Base-by-base conservation (phyloP, 1,140 invertebrate species). In the Lepidurus couesii region DNA sequence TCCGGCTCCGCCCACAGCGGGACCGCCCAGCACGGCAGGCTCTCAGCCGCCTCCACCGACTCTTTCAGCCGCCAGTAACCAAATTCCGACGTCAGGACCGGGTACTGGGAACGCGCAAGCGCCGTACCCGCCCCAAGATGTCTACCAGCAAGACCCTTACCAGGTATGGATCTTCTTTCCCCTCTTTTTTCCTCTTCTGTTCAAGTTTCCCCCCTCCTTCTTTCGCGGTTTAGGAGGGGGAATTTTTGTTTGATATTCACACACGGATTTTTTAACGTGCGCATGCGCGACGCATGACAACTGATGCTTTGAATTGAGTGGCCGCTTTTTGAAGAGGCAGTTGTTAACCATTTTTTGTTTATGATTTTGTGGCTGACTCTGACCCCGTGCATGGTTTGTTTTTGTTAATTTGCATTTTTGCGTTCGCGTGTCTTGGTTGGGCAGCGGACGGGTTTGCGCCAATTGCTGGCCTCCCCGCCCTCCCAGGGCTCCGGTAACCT, bases 1-100 rank as follows among this genome's bases (percentile, higher is more conserved):
- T 81, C 34, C 82, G 79, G 79, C 79, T 75, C 53, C 53, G 53
- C 53, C 76, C 80, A 26, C 77, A 78, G 45, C 78, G 11, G 80
- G 76, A 24, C 42, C 77, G 6, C 77, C 65, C 13, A 21, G 10
- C 44, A 44, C 26, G 26, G 26, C 53, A n/a, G 53, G 53, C 13
- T 16, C 8, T n/a, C 53, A 65, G n/a, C 9, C 53, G 8, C 53
- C 13, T 47, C 10, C 45, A 3, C 34, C 34, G 34, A 34, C 34
- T 4, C 34, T 34, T 34, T 21, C 53, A 65, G 53, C 53, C 53
- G 53, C 53, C 53, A 65, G n/a, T 34, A 34, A 34, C 34, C 34
- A 34, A 34, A 34, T 65, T 21, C 6, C 53, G n/a, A 21, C 53
- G 13, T 65, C 53, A n/a, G 53, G 53, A 21, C 53, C 53, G 6